A percentile compares a stretch with the other conserved stretches of the same genome.
phyloP scores from a whole-genome alignment of 2,113 vertebrate species.

The Rhipidura dahli region DNA sequence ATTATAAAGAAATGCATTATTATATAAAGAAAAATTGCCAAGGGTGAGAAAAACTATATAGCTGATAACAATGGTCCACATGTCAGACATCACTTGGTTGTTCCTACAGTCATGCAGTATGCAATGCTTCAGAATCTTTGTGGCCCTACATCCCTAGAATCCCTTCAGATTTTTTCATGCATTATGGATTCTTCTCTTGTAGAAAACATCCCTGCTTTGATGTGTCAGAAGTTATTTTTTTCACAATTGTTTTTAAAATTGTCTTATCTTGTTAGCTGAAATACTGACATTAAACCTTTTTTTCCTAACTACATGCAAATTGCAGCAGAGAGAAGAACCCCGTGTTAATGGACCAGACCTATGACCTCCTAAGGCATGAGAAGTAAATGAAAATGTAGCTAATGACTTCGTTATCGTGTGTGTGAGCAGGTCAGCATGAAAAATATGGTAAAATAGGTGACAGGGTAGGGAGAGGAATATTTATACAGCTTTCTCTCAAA shows the following conservation, averaged over 20 bases:
- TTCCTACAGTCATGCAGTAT: background rate
- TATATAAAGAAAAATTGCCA: background rate
- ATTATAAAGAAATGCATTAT: background rate
- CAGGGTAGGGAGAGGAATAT: background rate
- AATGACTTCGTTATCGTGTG: background rate
- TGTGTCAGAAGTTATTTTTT: slow-evolving; percentile 17
- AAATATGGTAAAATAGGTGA: background rate
- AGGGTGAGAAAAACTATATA: background rate
- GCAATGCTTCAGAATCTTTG: background rate
- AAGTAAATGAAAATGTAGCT: slow-evolving; percentile 10
- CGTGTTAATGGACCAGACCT: slow-evolving; percentile 14
- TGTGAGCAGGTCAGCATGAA: background rate
- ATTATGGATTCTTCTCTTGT: background rate
- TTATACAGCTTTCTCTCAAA: background rate
- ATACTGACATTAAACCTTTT: background rate
- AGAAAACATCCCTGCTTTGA: slow-evolving; percentile 28
- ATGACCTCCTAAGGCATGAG: background rate
- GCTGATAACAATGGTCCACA: background rate
- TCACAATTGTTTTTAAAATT: slow-evolving; percentile 7
- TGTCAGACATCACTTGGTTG: background rate
- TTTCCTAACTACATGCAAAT: slow-evolving; percentile 17
- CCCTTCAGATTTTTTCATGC: background rate
- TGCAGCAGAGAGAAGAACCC: background rate
- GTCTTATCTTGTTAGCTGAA: background rate
- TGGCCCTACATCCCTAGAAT: background rate